Evolutionary conservation across 2,113 vertebrate species (phyloP).

Genomic region (Cyrtonyx montezumae): DNA sequence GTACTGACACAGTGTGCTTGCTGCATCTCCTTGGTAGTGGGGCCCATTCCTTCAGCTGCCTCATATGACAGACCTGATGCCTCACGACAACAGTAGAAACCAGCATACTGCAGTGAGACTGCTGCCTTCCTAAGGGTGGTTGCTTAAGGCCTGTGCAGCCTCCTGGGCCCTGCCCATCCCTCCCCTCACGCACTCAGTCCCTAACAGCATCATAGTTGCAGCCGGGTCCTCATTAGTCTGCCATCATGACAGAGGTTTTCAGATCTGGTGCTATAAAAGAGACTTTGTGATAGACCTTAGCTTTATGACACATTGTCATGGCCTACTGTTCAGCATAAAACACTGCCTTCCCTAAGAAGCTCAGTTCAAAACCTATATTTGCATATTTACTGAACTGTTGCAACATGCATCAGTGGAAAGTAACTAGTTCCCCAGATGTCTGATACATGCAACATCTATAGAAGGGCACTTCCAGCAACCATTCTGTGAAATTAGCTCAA

Average conservation of each 20-base stretch:
- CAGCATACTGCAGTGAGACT: not conserved
- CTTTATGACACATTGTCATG: not conserved
- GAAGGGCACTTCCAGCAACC: not conserved
- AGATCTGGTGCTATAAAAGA: not conserved
- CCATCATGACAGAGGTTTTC: not conserved
- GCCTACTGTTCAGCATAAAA: not conserved
- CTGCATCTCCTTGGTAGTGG: not conserved
- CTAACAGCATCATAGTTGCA: not conserved
- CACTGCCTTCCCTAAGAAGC: not conserved
- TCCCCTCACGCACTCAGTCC: not conserved
- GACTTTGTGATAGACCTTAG: not conserved
- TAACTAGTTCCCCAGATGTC: not conserved
- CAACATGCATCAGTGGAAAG: not conserved
- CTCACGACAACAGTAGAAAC: not conserved
- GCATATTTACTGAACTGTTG: not conserved
- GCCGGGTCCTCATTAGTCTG: not conserved
- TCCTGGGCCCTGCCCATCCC: accelerated
- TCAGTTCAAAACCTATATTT: not conserved
- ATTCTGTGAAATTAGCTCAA: slow-evolving; percentile 26
- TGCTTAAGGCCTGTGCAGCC: no score
- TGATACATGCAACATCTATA: not conserved
- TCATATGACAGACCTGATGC: accelerated
- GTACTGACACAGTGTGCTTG: not conserved
- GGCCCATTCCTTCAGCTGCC: not conserved
- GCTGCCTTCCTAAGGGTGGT: not conserved